phyloP scores from a whole-genome alignment of 2,888 invertebrate species.

The Acanthopleura granulata region DNA sequence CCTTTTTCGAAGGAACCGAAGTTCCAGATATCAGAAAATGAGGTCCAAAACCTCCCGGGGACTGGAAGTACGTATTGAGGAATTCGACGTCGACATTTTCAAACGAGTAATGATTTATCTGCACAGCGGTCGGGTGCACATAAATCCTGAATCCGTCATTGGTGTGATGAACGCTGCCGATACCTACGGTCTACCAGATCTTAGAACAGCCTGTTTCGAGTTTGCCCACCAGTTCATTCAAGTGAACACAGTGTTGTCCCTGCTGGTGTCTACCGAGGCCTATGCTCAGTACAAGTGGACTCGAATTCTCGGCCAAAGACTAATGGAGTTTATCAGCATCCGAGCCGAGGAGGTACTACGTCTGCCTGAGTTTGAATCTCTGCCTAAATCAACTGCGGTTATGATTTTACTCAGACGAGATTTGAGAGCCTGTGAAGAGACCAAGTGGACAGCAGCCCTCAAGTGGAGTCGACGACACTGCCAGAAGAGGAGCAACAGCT shows the following conservation, averaged over 20 bases:
- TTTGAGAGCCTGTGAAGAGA: not conserved
- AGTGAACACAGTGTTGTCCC: not conserved
- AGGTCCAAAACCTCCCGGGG: not conserved
- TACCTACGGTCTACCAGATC: not conserved
- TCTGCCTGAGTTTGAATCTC: not conserved
- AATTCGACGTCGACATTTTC: constrained; percentile 17
- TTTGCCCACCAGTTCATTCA: constrained; percentile 2
- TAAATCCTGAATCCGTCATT: not conserved
- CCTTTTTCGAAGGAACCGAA: not conserved
- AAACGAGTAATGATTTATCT: not conserved
- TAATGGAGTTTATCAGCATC: not conserved
- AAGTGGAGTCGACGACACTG: constrained; percentile 16
- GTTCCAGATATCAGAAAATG: not conserved
- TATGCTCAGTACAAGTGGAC: constrained; percentile 10
- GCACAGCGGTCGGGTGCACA: constrained; percentile 7
- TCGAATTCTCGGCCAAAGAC: not conserved
- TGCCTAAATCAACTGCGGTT: not conserved
- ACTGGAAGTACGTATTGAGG: not conserved
- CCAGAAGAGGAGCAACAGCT: not conserved
- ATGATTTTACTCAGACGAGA: not conserved
- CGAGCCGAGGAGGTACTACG: constrained; percentile 3
- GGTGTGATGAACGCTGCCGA: constrained; percentile 19
- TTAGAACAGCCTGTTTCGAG: constrained; percentile 3
- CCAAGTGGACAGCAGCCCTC: not conserved
- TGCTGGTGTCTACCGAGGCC: not conserved